Conservation (phyloP, 2,113 vertebrate genomes). For the Tyrannus savana region DNA sequence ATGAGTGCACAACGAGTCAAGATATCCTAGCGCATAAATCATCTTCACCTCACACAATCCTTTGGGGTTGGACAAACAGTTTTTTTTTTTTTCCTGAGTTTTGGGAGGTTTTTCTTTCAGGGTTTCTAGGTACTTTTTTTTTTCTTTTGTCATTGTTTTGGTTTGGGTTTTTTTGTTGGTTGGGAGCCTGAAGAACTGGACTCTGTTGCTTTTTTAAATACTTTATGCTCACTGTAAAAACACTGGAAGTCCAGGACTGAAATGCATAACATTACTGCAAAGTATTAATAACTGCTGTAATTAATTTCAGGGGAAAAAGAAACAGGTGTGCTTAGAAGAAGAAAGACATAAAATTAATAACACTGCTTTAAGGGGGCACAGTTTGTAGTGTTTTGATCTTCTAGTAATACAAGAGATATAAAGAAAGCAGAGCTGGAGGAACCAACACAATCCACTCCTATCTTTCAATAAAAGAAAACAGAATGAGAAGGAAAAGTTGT, state of each 20-base stretch:
- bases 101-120: fast-evolving
- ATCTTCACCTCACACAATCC: not conserved
- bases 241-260: not conserved
- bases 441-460: not conserved
- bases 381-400: not conserved
- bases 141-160: not conserved
- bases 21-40: fast-evolving
- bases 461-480: not conserved
- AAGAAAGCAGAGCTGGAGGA: not conserved
- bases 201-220: not conserved
- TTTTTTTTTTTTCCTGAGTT: not conserved
- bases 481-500: not conserved
- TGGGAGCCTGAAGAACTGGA: not conserved
- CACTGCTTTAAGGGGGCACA: not conserved
- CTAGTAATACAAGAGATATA: not conserved
- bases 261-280: not conserved
- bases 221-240: not conserved
- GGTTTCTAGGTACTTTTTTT: not conserved
- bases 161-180: not conserved
- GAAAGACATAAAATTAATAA: not conserved
- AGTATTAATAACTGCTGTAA: not conserved
- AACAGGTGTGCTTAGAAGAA: not conserved
- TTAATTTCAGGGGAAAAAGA: not conserved
- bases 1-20: not conserved
- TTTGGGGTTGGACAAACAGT: not conserved